Evolutionary conservation across 2,888 invertebrate genomes (phyloP), one percentile per base, ranked within the genome.

Genomic region (Drosophila anomalipes): DNA sequence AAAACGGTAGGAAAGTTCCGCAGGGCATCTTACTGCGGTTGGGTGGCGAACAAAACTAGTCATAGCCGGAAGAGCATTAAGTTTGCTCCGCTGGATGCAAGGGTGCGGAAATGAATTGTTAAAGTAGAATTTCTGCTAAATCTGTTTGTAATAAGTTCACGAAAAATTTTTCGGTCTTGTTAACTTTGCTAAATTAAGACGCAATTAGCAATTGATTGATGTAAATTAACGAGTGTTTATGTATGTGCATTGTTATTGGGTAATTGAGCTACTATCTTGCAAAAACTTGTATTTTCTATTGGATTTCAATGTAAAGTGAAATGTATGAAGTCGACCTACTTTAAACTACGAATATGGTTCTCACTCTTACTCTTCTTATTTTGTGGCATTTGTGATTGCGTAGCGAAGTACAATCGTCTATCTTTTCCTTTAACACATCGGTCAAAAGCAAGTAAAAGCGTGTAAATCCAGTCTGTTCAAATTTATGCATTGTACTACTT

Each of bases 81-180:
- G 47, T 65, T 54, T 59, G n/a, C 51, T 32, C 26, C 59, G 30
- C 14, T 49, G 32, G 41, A 26, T n/a, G 66, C 83, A 78, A 44
- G 60, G 35, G 62, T 41, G 54, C 60, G 77, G 63, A 87, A 79
- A 75, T 77, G 60, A 77, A 77, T 85, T 82, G 69, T 71, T 62
- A 54, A 69, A 70, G 53, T 41, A 37, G 32, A 56, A 57, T 67
- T 58, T 35, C 47, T 22, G 28, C 26, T 22, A 35, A 56, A 4
- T 16, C 6, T 61, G 32, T n/a, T 68, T 14, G 16, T n/a, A 37
- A 44, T 28, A 56, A n/a, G 28, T 16, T 28, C 14, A 28, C 10
- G 4, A 9, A 47, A 37, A 26, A 16, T 26, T 26, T n/a, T 30
- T n/a, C 26, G 12, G 2, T 5, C 4, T 54, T 56, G 14, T 14